A percentile compares a stretch with the other conserved stretches of the same genome.
Conservation (phyloP, 2,113 vertebrate species). For the Pterocles gutturalis region DNA sequence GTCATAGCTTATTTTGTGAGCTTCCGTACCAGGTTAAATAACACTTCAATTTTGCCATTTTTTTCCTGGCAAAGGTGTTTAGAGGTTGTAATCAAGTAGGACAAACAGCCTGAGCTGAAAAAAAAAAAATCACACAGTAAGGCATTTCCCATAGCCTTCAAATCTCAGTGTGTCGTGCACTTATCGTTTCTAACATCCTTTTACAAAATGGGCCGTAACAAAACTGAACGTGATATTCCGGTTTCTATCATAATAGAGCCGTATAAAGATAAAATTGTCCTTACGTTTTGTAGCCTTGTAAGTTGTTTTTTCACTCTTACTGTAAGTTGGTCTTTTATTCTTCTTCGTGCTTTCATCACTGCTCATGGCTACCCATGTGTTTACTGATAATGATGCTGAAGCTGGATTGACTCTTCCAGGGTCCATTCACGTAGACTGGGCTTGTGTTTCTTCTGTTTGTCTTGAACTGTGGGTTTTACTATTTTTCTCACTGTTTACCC, state of each 20-base stretch:
- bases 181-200: neutral
- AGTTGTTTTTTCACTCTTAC: neutral
- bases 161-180: neutral
- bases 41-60: neutral
- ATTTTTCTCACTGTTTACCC: neutral
- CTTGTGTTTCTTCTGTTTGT: neutral
- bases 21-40: neutral
- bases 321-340: neutral
- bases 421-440: neutral
- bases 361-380: rapidly evolving
- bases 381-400: neutral
- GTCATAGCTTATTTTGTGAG: neutral
- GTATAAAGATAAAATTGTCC: neutral
- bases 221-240: neutral
- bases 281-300: neutral
- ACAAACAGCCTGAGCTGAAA: neutral
- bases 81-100: neutral
- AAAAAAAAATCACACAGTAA: neutral
- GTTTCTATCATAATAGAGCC: neutral
- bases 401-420: neutral
- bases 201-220: neutral
- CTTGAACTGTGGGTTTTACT: neutral
- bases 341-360: neutral
- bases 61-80: neutral
- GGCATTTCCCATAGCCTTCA: neutral